A percentile compares a stretch with the other conserved stretches of the same genome.
Conservation (phyloP, 2,797 vertebrate species). For the Chlorospingus flavigularis region DNA sequence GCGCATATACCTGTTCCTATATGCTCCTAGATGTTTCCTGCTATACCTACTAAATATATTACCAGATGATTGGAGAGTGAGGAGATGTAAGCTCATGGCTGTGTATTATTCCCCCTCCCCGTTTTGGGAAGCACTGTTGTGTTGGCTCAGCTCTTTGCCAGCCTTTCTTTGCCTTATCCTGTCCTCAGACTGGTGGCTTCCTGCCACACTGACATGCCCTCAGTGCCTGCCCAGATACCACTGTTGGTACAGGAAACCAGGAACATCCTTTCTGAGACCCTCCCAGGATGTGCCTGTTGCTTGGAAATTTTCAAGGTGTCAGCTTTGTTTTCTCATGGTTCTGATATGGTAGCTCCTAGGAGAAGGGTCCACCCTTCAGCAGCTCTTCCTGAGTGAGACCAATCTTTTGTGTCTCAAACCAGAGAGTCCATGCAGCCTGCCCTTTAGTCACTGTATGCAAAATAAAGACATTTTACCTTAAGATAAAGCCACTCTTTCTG, state of each 20-base stretch:
- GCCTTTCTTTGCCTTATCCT: constrained; percentile 43
- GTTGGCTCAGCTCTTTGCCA: neutral
- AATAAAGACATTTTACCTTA: neutral
- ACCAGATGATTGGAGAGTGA: neutral
- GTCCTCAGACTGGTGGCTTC: neutral
- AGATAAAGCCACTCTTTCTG: neutral
- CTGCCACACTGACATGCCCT: neutral
- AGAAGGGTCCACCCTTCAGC: neutral
- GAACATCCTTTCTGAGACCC: constrained; percentile 39
- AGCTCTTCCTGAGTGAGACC: neutral
- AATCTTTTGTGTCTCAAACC: neutral
- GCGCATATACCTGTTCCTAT: neutral
- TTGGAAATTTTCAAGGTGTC: constrained; percentile 28
- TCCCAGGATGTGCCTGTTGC: constrained; percentile 22
- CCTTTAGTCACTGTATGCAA: neutral
- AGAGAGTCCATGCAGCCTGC: neutral
- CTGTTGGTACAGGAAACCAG: neutral
- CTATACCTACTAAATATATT: neutral
- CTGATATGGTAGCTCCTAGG: neutral
- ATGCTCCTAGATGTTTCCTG: neutral
- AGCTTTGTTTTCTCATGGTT: neutral
- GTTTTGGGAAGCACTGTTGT: neutral
- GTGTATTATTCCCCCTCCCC: neutral
- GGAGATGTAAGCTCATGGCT: neutral
- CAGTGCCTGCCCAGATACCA: neutral